A percentile compares a stretch with the other conserved stretches of the same genome.
phyloP scores from a whole-genome alignment of 1,140 invertebrate genomes.

The Cylas formicarius region DNA sequence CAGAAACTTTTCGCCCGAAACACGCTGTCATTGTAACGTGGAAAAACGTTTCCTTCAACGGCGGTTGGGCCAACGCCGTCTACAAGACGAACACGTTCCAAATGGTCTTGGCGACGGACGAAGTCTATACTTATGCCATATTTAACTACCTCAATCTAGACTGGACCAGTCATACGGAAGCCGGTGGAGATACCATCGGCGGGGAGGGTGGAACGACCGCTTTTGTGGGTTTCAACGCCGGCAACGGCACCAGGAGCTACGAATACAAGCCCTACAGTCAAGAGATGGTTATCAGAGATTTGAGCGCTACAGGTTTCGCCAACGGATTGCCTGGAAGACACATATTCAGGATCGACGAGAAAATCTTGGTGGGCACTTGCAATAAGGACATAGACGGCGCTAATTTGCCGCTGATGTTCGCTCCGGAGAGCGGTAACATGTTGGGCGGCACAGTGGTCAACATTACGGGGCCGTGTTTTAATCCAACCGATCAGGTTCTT shows the following conservation, averaged over 20 bases:
- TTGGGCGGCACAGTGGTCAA: conserved; percentile 90
- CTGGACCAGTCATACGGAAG: conserved; percentile 88
- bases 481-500: conserved; percentile 59
- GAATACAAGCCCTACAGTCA: conserved; percentile 90
- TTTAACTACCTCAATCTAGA: conserved; percentile 87
- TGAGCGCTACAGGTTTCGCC: conserved; percentile 75
- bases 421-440: conserved; percentile 92
- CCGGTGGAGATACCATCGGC: conserved; percentile 76
- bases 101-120: conserved; percentile 85
- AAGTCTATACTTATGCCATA: conserved; percentile 88
- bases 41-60: conserved; percentile 91
- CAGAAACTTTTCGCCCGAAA: conserved; percentile 82
- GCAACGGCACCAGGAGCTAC: conserved; percentile 84
- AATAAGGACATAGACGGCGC: conserved; percentile 82
- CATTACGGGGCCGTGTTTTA: conserved; percentile 89
- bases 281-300: conserved; percentile 70
- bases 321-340: conserved; percentile 85
- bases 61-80: conserved; percentile 73
- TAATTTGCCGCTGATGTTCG: conserved; percentile 74
- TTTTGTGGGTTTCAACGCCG: conserved; percentile 91
- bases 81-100: conserved; percentile 93
- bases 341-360: conserved; percentile 91
- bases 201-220: conserved; percentile 83
- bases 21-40: conserved; percentile 89
- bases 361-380: conserved; percentile 85